Evolutionary conservation across 2,888 invertebrate genomes (phyloP).

Genomic region (Callosobruchus maculatus): DNA sequence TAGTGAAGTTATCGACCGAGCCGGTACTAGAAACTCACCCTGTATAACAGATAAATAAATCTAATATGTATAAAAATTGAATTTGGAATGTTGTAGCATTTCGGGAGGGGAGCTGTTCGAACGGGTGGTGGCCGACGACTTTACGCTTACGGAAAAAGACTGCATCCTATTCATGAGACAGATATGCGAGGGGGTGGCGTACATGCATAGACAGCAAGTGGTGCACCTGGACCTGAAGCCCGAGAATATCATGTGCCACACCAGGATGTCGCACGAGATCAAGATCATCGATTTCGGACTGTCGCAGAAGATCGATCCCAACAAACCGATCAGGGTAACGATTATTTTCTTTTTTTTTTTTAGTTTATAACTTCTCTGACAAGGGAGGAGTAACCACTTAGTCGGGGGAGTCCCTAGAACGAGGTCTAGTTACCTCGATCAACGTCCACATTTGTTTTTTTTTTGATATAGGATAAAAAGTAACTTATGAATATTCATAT

Average conservation of each 20-base stretch:
- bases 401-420: too few relatives aligned
- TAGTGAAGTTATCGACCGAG: too few relatives aligned
- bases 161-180: conserved; percentile 83
- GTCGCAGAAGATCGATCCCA: conserved; percentile 69
- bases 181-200: conserved; percentile 86
- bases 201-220: conserved; percentile 80
- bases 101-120: conserved; percentile 93
- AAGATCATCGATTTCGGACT: conserved; percentile 94
- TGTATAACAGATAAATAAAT: too few relatives aligned
- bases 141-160: conserved; percentile 84
- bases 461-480: too few relatives aligned
- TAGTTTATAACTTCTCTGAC: too few relatives aligned
- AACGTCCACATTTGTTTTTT: too few relatives aligned
- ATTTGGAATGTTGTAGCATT: conserved; percentile 58
- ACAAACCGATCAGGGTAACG: conserved; percentile 53
- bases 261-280: conserved; percentile 77
- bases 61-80: neutral
- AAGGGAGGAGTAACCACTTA: too few relatives aligned
- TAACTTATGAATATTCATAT: too few relatives aligned
- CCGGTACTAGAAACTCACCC: too few relatives aligned
- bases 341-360: neutral
- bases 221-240: conserved; percentile 93
- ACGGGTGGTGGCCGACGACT: conserved; percentile 87
- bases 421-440: too few relatives aligned
- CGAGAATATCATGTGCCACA: conserved; percentile 91